Evolutionary conservation across 1,140 invertebrate species (phyloP).

Genomic region (Himalopsyche phryganea): DNA sequence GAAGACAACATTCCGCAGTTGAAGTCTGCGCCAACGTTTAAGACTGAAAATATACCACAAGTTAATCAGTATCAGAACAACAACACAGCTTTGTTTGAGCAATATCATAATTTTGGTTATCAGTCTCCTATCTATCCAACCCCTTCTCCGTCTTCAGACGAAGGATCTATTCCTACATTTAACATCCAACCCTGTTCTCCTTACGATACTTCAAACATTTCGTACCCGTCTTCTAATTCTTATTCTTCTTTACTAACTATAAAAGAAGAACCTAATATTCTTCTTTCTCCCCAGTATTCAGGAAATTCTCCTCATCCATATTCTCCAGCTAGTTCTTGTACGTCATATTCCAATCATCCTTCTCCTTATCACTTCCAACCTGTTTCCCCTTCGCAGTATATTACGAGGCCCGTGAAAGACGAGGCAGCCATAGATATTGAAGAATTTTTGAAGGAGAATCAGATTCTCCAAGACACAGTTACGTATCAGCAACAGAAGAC

Average conservation of each 20-base stretch:
- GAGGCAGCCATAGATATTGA: constrained; percentile 54
- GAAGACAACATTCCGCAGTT: constrained; percentile 36
- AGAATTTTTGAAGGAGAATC: constrained; percentile 52
- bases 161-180: constrained; percentile 50
- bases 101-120: constrained; percentile 34
- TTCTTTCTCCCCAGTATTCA: constrained; percentile 55
- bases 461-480: constrained; percentile 49
- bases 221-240: constrained; percentile 43
- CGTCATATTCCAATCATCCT: constrained; percentile 45
- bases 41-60: constrained; percentile 36
- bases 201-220: constrained; percentile 26
- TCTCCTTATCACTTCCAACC: constrained; percentile 38
- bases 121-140: constrained; percentile 41
- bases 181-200: constrained; percentile 49
- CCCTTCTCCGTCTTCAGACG: constrained; percentile 51
- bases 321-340: constrained; percentile 59
- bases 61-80: constrained; percentile 39
- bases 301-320: constrained; percentile 55
- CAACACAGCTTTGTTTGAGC: constrained; percentile 47
- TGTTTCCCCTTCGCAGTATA: constrained; percentile 52
- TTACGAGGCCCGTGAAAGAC: constrained; percentile 52
- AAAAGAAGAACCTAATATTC: constrained; percentile 49
- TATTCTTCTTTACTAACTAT: constrained; percentile 40
- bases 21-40: constrained; percentile 47
- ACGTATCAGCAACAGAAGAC: constrained; percentile 14